These are phyloP conservation scores for Ictidomys tridecemlineatus DNA, from an alignment of 2,113 vertebrate species.

Conservation along the genomic window DNA sequence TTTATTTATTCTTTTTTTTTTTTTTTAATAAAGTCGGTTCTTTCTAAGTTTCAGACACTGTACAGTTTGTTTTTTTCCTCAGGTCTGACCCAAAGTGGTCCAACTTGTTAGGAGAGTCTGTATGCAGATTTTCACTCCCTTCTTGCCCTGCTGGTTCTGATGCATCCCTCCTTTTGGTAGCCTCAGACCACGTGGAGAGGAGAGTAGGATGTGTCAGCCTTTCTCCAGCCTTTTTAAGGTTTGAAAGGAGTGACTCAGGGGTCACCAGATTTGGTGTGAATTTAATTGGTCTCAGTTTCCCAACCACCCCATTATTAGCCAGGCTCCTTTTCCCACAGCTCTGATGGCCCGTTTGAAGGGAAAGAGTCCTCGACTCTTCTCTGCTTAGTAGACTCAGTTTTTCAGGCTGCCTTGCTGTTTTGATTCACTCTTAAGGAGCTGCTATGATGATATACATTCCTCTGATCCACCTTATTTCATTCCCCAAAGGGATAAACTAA, in stretches of 20 bases:
- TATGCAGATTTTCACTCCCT: no score
- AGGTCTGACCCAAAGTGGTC: background rate
- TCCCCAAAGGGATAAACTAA: no score
- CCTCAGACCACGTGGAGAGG: background rate
- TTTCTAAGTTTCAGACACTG: no score
- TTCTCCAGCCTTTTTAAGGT: background rate
- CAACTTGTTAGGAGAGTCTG: no score
- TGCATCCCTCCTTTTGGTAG: background rate
- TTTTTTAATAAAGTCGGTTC: no score
- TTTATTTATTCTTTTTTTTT: no score
- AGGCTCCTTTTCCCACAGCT: background rate
- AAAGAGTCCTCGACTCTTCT: no score
- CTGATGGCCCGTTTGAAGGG: background rate
- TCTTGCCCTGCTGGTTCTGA: background rate
- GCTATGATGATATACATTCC: background rate
- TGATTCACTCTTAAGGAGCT: background rate
- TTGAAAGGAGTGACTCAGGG: background rate
- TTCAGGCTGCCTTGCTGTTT: background rate
- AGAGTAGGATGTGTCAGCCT: background rate
- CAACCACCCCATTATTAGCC: background rate
- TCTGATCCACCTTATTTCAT: background rate
- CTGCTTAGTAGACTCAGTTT: background rate
- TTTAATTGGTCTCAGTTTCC: background rate
- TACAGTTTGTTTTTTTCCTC: no score
- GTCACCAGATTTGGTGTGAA: no score